A percentile compares a stretch with the other conserved stretches of the same genome.
phyloP scores from a whole-genome alignment of 2,113 vertebrate genomes.

The Strix aluco region DNA sequence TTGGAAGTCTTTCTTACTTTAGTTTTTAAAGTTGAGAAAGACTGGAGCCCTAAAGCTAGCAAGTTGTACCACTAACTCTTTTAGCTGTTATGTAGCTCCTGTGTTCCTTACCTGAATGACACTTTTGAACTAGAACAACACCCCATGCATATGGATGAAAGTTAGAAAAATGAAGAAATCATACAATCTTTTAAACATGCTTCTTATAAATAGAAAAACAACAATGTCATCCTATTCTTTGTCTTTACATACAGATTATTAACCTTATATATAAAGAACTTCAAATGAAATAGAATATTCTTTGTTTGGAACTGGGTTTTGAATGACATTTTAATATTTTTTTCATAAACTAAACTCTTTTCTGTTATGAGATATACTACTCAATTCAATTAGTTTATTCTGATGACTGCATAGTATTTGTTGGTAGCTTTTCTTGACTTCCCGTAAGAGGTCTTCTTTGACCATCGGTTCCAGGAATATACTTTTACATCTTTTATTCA shows the following conservation, averaged over 20 bases:
- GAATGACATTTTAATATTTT: neutral
- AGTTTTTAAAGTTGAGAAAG: neutral
- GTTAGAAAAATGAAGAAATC: neutral
- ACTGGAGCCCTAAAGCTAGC: neutral
- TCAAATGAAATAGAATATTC: neutral
- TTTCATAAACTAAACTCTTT: neutral
- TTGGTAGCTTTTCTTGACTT: neutral
- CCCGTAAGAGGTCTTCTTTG: neutral
- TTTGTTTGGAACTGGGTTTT: neutral
- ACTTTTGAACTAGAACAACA: neutral
- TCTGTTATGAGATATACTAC: neutral
- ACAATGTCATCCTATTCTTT: neutral
- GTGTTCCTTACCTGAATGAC: neutral
- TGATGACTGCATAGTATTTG: neutral
- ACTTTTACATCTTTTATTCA: conserved; percentile 55
- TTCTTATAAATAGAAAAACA: neutral
- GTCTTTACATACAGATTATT: neutral
- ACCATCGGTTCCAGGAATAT: conserved; percentile 12
- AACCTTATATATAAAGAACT: neutral
- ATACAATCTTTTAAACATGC: neutral
- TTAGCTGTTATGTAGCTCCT: neutral
- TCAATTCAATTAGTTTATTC: neutral
- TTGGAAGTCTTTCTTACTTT: neutral
- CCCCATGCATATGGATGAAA: neutral
- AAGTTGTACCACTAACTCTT: neutral